These are phyloP conservation scores for Lasioglossum calceatum DNA, from an alignment of 2,888 invertebrate genomes.

Conservation along the genomic window DNA sequence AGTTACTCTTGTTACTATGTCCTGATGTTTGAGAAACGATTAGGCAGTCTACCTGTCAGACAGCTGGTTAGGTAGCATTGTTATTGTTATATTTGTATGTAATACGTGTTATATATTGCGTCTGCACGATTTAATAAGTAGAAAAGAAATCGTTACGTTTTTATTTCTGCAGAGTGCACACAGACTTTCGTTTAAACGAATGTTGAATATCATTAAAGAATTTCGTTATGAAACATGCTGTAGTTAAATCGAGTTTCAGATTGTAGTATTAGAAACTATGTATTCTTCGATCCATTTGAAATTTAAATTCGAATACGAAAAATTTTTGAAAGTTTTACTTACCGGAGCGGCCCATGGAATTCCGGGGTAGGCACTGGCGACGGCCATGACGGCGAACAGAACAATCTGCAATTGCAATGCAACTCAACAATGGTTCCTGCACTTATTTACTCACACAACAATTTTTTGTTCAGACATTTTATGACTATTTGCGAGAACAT, in stretches of 20 bases:
- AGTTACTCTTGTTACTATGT: constrained; percentile 26
- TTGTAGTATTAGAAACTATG: background rate
- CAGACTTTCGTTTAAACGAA: constrained; percentile 4
- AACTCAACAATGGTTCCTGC: background rate
- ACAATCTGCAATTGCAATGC: constrained; percentile 75
- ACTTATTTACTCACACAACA: background rate
- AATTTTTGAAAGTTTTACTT: constrained; percentile 41
- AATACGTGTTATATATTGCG: background rate
- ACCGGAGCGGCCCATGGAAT: constrained; percentile 64
- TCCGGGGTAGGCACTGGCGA: constrained; percentile 79
- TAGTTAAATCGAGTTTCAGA: constrained; percentile 9
- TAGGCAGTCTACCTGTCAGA: background rate
- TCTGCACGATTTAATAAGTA: background rate
- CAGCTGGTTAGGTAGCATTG: background rate
- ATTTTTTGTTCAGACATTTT: too few relatives aligned
- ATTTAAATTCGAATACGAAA: background rate
- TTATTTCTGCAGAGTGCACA: background rate
- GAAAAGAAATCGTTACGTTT: constrained; percentile 16
- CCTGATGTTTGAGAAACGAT: constrained; percentile 8
- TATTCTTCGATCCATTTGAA: background rate
- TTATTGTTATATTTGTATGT: background rate
- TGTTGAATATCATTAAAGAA: constrained; percentile 15
- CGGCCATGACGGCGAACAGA: constrained; percentile 81
- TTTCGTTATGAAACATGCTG: constrained; percentile 30
- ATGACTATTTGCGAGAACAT: too few relatives aligned